Evolutionary conservation across 2,797 vertebrate species (phyloP).

Genomic region (Knipowitschia caucasica): DNA sequence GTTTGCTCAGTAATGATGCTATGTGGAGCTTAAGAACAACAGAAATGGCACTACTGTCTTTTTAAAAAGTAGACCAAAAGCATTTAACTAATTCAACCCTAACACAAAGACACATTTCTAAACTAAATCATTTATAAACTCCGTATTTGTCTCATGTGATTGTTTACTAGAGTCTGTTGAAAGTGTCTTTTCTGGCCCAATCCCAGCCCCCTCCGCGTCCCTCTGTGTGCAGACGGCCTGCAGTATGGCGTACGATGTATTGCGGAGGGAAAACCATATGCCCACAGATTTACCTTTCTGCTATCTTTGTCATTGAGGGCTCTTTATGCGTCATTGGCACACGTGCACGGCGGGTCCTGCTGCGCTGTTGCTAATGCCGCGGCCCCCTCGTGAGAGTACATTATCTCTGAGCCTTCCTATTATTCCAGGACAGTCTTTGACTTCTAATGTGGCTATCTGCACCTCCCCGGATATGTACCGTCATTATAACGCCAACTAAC

Average conservation of each 20-base stretch:
- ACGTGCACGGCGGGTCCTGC: constrained; percentile 67
- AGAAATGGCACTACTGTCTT: too few relatives aligned
- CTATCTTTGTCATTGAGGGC: constrained; percentile 74
- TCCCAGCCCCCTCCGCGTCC: constrained; percentile 8
- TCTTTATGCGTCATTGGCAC: constrained; percentile 72
- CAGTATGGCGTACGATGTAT: constrained; percentile 36
- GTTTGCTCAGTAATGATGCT: too few relatives aligned
- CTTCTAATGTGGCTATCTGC: constrained; percentile 76
- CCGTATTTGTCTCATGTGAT: constrained; percentile 5
- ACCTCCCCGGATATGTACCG: constrained; percentile 56
- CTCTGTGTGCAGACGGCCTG: constrained; percentile 23
- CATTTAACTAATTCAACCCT: too few relatives aligned
- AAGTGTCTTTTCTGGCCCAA: constrained; percentile 9
- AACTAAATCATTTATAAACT: too few relatives aligned
- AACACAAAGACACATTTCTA: too few relatives aligned
- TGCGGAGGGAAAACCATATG: constrained; percentile 45
- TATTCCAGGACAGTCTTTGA: constrained; percentile 72
- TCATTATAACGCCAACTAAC: constrained; percentile 66
- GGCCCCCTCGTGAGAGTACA: constrained; percentile 74
- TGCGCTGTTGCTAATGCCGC: constrained; percentile 76
- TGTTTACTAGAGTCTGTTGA: constrained; percentile 1
- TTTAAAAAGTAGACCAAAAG: too few relatives aligned
- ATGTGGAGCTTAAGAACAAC: too few relatives aligned
- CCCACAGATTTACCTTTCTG: constrained; percentile 62
- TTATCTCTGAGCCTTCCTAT: constrained; percentile 74